These are phyloP conservation scores for Biston stratarius DNA, from an alignment of 2,888 invertebrate species.

Conservation along the genomic window DNA sequence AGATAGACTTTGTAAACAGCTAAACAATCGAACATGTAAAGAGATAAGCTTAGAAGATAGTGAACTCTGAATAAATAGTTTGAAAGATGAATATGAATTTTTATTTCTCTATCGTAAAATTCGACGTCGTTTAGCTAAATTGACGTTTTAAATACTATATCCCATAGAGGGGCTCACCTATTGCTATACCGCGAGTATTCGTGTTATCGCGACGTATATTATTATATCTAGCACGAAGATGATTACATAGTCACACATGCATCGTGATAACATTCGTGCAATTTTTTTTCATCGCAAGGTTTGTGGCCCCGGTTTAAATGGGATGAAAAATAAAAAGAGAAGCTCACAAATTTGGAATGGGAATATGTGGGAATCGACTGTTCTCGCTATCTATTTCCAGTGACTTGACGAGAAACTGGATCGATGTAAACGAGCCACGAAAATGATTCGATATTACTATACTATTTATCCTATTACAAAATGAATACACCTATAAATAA, in stretches of 20 bases:
- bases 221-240: too few species aligned
- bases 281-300: too few species aligned
- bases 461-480: slow-evolving; percentile 48
- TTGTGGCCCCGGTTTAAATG: slow-evolving; percentile 4
- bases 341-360: slow-evolving; percentile 24
- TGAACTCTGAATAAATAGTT: slow-evolving; percentile 58
- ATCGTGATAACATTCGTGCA: too few species aligned
- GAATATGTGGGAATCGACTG: slow-evolving; percentile 19
- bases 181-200: too few species aligned
- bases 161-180: neutral
- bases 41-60: slow-evolving; percentile 63
- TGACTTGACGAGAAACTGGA: slow-evolving; percentile 22
- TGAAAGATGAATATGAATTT: slow-evolving; percentile 52
- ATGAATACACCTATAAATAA: slow-evolving; percentile 75
- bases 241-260: too few species aligned
- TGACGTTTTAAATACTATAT: slow-evolving; percentile 35
- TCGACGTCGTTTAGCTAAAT: slow-evolving; percentile 41
- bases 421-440: slow-evolving; percentile 35
- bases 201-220: too few species aligned
- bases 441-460: slow-evolving; percentile 29
- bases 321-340: slow-evolving; percentile 21
- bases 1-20: slow-evolving; percentile 81
- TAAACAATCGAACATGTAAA: slow-evolving; percentile 70
- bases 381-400: slow-evolving; percentile 21
- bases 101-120: slow-evolving; percentile 51